Conservation (phyloP, 2,888 invertebrate genomes). For the Andrena camellia region DNA sequence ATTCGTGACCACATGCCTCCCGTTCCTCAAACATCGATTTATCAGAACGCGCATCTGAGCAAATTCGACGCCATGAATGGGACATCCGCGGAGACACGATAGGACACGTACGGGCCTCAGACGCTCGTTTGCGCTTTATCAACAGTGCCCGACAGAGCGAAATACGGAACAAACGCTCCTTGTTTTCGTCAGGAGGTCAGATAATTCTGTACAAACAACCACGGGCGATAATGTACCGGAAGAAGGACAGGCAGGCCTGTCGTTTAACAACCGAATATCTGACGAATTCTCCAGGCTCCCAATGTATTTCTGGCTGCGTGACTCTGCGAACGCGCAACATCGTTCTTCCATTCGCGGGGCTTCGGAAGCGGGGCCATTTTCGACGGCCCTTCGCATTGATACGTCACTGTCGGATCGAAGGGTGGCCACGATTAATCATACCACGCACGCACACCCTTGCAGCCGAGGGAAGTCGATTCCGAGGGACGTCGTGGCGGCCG, state of each 20-base stretch:
- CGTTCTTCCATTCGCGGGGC: constrained; percentile 30
- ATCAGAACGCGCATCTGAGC: constrained; percentile 42
- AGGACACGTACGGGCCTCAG: constrained; percentile 33
- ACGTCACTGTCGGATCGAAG: constrained; percentile 25
- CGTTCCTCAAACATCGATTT: constrained; percentile 57
- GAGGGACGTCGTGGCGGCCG: constrained; percentile 1
- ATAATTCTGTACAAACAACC: constrained; percentile 18
- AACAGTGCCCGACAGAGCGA: background rate
- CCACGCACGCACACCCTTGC: constrained; percentile 41
- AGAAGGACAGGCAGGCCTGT: background rate
- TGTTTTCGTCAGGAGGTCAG: constrained; percentile 25
- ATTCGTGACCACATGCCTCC: background rate
- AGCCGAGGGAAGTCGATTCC: constrained; percentile 45
- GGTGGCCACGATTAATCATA: constrained; percentile 64
- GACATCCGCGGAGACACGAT: constrained; percentile 43
- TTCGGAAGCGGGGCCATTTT: constrained; percentile 10
- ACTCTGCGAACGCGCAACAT: constrained; percentile 9
- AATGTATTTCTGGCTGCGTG: background rate
- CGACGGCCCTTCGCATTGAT: constrained; percentile 14
- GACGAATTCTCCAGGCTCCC: background rate
- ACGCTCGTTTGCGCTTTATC: constrained; percentile 29
- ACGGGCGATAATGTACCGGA: background rate
- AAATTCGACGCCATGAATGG: constrained; percentile 45
- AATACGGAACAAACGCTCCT: constrained; percentile 39
- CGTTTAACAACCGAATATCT: background rate